Percentiles rank a stretch among this genome's conserved stretches.
These are phyloP conservation scores for Rhinogobius similis DNA, from an alignment of 2,113 vertebrate genomes.

Conservation along the genomic window DNA sequence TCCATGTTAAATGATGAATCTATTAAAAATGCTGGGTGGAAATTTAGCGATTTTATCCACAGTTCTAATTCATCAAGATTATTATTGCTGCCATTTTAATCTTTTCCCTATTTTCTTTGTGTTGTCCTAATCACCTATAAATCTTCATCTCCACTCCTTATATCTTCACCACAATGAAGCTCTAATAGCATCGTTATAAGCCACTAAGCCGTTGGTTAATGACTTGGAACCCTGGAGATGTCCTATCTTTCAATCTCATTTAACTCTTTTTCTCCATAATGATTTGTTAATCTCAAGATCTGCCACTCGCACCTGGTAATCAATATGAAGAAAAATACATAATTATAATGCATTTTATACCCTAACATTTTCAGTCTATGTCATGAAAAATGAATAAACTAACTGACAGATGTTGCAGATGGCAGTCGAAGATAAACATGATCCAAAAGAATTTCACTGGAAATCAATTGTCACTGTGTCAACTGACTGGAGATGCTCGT, in stretches of 20 bases:
- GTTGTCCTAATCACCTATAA: slow-evolving; percentile 7
- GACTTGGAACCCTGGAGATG: not conserved
- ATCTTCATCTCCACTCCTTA: slow-evolving; percentile 5
- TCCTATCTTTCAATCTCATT: not conserved
- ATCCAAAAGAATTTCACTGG: not conserved
- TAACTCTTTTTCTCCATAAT: slow-evolving; percentile 4
- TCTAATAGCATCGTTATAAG: not conserved
- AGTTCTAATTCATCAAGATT: slow-evolving; percentile 37
- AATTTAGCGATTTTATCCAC: slow-evolving; percentile 28
- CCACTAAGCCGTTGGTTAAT: slow-evolving; percentile 1
- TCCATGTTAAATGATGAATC: slow-evolving; percentile 26
- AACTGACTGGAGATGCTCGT: not conserved
- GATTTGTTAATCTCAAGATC: slow-evolving; percentile 12
- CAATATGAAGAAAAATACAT: slow-evolving; percentile 10
- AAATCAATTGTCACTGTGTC: slow-evolving; percentile 22
- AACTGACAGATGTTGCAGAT: not conserved
- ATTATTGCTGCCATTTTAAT: slow-evolving; percentile 27
- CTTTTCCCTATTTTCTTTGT: not conserved
- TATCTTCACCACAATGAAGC: slow-evolving; percentile 16
- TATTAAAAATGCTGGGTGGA: slow-evolving; percentile 14
- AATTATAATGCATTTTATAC: not conserved
- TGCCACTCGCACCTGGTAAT: slow-evolving; percentile 5
- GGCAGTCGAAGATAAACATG: slow-evolving; percentile 5
- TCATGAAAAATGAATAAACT: not conserved
- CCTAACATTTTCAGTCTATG: not conserved